Evolutionary conservation across 1,140 invertebrate genomes (phyloP).

Genomic region (Drosophila novamexicana): DNA sequence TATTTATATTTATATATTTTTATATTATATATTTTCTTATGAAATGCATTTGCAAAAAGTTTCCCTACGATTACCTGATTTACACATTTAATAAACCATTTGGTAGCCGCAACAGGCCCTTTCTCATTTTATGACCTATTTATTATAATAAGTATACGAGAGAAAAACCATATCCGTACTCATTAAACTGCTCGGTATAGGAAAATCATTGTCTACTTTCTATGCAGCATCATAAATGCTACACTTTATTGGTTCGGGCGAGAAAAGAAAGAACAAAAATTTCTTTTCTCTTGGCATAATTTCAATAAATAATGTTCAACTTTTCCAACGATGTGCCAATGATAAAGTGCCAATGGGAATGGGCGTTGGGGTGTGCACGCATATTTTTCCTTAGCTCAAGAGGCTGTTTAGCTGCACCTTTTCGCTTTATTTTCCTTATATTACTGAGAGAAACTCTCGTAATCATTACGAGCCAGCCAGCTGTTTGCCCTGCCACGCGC

Average conservation of each 20-base stretch:
- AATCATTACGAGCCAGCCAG: conserved; percentile 79
- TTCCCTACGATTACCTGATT: neutral
- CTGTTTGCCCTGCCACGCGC: conserved; percentile 72
- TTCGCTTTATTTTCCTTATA: conserved; percentile 20
- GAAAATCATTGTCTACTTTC: conserved; percentile 64
- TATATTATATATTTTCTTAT: neutral
- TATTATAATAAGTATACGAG: conserved; percentile 49
- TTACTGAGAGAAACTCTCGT: conserved; percentile 59
- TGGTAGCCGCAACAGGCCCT: neutral
- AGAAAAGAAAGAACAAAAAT: neutral
- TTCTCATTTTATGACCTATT: conserved; percentile 62
- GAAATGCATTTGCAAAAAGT: neutral
- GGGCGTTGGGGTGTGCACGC: conserved; percentile 25
- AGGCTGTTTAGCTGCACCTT: conserved; percentile 33
- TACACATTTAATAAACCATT: neutral
- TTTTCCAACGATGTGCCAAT: conserved; percentile 78
- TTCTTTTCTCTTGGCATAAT: conserved; percentile 29
- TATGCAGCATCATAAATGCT: conserved; percentile 61
- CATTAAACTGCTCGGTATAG: conserved; percentile 19
- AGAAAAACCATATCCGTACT: conserved; percentile 6
- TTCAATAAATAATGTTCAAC: conserved; percentile 72
- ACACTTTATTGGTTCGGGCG: conserved; percentile 50
- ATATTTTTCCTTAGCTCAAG: conserved; percentile 22
- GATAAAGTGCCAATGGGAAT: conserved; percentile 58
- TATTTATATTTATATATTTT: too few relatives aligned